phyloP scores from a whole-genome alignment of 2,888 invertebrate genomes.

The Pachydiplax longipennis region DNA sequence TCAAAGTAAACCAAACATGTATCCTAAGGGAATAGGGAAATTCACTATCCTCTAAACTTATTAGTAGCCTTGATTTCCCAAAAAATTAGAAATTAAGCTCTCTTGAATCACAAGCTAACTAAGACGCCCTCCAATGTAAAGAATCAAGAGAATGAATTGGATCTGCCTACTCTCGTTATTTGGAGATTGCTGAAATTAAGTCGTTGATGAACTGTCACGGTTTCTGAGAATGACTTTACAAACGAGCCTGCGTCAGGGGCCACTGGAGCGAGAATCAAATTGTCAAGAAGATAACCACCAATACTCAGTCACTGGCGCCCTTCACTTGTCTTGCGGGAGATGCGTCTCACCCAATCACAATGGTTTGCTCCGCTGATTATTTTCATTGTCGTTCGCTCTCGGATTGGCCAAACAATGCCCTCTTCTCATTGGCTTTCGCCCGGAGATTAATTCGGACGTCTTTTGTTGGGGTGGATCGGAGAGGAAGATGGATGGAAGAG shows the following conservation, averaged over 20 bases:
- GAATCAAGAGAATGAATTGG: neutral
- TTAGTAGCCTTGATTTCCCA: no score
- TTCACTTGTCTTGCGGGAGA: neutral
- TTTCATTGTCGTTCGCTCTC: neutral
- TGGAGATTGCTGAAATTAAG: neutral
- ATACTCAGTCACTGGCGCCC: neutral
- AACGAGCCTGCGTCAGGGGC: neutral
- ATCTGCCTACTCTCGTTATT: no score
- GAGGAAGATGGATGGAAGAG: neutral
- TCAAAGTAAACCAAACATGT: no score
- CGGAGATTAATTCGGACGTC: slow-evolving; percentile 11
- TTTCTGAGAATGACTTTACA: neutral
- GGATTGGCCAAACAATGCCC: neutral
- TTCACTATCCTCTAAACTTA: no score
- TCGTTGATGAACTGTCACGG: neutral
- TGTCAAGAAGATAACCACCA: slow-evolving; percentile 11
- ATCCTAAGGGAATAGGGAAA: no score
- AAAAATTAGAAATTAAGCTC: no score
- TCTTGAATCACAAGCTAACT: no score
- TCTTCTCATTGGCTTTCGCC: slow-evolving; percentile 20
- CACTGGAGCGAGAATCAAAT: neutral
- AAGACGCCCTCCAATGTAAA: no score
- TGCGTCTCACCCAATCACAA: neutral
- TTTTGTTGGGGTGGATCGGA: neutral
- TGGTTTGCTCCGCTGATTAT: neutral